Conservation (phyloP, 2,113 vertebrate species). For the Anseranas semipalmata region DNA sequence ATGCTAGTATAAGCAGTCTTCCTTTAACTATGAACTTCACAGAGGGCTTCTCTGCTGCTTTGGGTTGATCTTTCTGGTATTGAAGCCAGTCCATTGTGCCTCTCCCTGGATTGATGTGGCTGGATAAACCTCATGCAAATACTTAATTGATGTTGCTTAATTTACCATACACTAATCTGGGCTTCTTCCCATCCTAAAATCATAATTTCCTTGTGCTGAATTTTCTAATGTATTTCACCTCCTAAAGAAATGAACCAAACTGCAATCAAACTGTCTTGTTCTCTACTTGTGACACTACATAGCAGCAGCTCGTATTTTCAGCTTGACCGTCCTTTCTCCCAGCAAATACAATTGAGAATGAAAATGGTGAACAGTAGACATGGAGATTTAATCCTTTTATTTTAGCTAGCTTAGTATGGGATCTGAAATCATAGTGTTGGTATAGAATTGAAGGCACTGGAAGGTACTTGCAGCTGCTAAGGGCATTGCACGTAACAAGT, state of each 20-base stretch:
- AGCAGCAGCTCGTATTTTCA: conserved; percentile 17
- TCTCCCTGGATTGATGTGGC: not conserved
- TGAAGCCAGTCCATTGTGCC: not conserved
- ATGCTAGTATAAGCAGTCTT: not conserved
- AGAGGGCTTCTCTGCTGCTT: not conserved
- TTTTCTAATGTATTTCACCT: not conserved
- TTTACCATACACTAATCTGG: not conserved
- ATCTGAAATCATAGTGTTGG: not conserved
- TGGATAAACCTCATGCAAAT: not conserved
- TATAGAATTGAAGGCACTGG: not conserved
- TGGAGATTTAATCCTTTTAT: not conserved
- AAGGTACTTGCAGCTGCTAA: not conserved
- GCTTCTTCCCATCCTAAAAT: not conserved
- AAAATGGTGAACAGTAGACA: not conserved
- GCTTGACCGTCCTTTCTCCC: conserved; percentile 15
- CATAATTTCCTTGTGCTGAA: not conserved
- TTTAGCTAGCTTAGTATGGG: not conserved
- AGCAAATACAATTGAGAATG: not conserved
- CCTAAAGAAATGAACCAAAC: not conserved
- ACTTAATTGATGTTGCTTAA: not conserved
- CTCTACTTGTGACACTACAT: not conserved
- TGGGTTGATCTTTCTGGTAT: not conserved
- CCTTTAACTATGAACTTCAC: not conserved
- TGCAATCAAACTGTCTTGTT: not conserved
- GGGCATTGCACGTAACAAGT: not conserved